Conservation (phyloP, 2,113 vertebrate species). For the Mus pahari region DNA sequence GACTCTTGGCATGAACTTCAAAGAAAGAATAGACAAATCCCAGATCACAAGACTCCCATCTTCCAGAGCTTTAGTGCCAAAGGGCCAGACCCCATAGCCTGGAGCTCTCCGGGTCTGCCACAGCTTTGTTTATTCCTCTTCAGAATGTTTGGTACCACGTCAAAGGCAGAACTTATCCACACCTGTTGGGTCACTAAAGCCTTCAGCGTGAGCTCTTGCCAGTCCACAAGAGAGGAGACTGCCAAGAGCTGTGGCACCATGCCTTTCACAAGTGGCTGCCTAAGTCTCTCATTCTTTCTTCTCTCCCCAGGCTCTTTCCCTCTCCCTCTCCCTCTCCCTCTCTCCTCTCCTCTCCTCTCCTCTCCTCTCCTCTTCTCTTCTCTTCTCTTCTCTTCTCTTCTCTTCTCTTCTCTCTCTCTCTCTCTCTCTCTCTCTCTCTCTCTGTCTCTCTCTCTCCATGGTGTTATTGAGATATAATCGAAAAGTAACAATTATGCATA, state of each 20-base stretch:
- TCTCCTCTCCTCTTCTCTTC: too few species aligned
- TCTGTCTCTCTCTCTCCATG: background rate
- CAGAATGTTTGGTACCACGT: conserved; percentile 44
- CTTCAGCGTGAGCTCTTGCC: background rate
- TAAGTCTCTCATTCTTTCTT: background rate
- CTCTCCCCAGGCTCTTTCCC: background rate
- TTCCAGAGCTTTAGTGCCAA: conserved; percentile 59
- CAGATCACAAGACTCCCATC: conserved; percentile 52
- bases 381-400: too few species aligned
- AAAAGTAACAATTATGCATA: background rate
- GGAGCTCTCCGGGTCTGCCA: conserved; percentile 21
- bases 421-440: too few species aligned
- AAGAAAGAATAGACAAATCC: conserved; percentile 72
- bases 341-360: too few species aligned
- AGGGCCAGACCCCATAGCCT: conserved; percentile 52
- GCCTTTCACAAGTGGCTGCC: background rate
- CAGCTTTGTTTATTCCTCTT: conserved; percentile 51
- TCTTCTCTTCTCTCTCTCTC: too few species aligned
- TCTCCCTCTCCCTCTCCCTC: background rate
- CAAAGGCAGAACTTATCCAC: conserved; percentile 25
- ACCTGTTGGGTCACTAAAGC: conserved; percentile 62
- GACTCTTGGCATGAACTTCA: conserved; percentile 76
- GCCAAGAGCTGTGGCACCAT: background rate
- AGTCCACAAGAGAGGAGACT: background rate
- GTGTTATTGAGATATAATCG: background rate